These are phyloP conservation scores for Apodemus agrarius DNA, from an alignment of 2,797 vertebrate species.

Conservation along the genomic window DNA sequence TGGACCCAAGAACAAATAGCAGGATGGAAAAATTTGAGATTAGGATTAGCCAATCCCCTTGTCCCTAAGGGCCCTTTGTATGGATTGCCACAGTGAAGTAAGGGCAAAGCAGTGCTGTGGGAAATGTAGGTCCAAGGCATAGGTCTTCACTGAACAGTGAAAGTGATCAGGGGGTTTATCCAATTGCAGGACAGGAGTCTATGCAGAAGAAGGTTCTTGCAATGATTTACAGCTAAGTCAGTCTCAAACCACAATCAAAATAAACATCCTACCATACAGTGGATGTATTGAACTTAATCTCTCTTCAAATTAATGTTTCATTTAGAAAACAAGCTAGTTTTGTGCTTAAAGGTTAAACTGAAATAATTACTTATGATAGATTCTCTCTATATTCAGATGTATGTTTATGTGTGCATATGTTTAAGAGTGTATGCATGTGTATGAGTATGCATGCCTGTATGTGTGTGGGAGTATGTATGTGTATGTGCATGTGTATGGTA, in stretches of 20 bases:
- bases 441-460: not conserved
- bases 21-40: not conserved
- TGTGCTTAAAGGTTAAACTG: not conserved
- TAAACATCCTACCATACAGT: not conserved
- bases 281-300: not conserved
- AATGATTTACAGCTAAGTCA: constrained; percentile 29
- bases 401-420: not conserved
- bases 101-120: not conserved
- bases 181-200: not conserved
- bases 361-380: not conserved
- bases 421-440: not conserved
- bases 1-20: not conserved
- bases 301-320: not conserved
- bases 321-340: not conserved
- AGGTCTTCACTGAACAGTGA: not conserved
- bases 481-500: no score
- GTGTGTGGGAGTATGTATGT: not conserved
- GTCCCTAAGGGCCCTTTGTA: not conserved
- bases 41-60: not conserved
- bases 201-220: constrained; percentile 56
- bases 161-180: not conserved
- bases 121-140: not conserved
- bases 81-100: not conserved
- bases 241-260: not conserved
- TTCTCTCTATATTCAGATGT: not conserved